A percentile compares a stretch with the other conserved stretches of the same genome.
Conservation (phyloP, 2,797 vertebrate species). For the Notamacropus eugenii region DNA sequence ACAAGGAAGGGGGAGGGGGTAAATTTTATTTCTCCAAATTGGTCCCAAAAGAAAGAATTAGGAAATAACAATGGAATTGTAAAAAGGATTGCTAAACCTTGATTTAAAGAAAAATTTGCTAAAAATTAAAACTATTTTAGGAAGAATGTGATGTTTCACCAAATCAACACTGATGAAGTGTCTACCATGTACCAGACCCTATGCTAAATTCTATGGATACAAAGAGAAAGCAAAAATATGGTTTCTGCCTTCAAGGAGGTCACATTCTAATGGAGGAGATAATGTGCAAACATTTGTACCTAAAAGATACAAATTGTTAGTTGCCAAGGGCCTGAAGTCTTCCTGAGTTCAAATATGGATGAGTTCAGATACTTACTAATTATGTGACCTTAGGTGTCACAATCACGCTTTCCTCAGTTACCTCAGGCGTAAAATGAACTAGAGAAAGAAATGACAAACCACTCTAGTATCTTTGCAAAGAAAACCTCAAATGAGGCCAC, state of each 20-base stretch:
- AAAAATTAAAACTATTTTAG: neutral
- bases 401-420: neutral
- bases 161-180: neutral
- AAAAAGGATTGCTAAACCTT: neutral
- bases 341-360: no score
- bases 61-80: neutral
- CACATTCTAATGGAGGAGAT: neutral
- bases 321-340: neutral
- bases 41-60: neutral
- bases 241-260: neutral
- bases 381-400: neutral
- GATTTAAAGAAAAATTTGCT: neutral
- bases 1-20: neutral
- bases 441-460: neutral
- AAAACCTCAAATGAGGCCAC: neutral
- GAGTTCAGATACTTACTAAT: neutral
- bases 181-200: neutral
- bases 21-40: neutral
- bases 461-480: neutral
- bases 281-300: neutral
- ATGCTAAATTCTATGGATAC: neutral
- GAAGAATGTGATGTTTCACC: neutral
- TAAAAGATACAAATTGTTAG: neutral
- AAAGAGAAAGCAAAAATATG: neutral
- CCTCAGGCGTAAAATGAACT: neutral